phyloP scores from a whole-genome alignment of 2,797 vertebrate genomes.

The Hafferia zeledoni region DNA sequence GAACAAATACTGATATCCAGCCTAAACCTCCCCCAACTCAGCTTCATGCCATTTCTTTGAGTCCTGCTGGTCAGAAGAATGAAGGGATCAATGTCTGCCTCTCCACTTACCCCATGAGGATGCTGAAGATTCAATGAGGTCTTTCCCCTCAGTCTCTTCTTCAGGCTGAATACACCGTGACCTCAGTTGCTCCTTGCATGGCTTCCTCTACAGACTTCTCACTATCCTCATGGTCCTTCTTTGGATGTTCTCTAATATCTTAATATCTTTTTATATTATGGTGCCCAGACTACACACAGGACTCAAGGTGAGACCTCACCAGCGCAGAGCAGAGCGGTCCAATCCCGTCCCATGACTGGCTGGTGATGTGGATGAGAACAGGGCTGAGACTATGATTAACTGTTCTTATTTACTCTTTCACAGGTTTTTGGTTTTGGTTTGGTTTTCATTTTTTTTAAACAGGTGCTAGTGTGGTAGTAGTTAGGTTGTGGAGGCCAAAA shows the following conservation, averaged over 20 bases:
- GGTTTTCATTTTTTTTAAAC: not conserved
- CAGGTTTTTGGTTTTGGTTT: no score
- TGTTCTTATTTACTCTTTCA: not conserved
- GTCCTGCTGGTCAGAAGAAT: no score
- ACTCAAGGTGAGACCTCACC: rapidly evolving
- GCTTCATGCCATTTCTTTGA: no score
- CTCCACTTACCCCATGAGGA: not conserved
- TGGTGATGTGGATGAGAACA: not conserved
- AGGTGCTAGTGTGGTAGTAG: no score
- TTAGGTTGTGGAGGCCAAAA: no score
- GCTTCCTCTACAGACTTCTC: not conserved
- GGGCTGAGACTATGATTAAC: not conserved
- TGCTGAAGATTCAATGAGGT: not conserved
- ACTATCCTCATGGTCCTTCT: not conserved
- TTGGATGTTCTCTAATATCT: not conserved
- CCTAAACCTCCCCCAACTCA: no score
- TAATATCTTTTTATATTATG: not conserved
- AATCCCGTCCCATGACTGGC: not conserved
- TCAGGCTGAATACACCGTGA: not conserved
- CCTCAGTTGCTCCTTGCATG: rapidly evolving
- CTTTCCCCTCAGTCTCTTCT: not conserved
- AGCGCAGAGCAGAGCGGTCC: not conserved
- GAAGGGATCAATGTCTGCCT: not conserved
- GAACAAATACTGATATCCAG: not conserved
- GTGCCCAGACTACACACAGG: not conserved